Conservation (phyloP, 2,888 invertebrate species). For the Poecilobothrus nobilitatus region DNA sequence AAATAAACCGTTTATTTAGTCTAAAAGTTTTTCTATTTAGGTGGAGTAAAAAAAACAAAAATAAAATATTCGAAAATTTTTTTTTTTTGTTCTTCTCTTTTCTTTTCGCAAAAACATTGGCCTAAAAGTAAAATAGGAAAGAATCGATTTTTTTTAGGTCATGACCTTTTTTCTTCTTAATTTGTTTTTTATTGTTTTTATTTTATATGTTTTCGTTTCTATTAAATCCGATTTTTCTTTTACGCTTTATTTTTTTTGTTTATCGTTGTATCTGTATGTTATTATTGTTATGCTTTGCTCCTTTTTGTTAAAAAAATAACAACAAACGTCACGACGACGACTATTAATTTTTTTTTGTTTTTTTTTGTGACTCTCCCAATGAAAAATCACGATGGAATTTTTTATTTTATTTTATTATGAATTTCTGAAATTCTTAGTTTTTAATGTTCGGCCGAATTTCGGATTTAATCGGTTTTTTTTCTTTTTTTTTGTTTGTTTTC, state of each 20-base stretch:
- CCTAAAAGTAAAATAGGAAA: slow-evolving; percentile 3
- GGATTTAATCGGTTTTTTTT: too few species aligned
- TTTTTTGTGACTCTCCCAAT: neutral
- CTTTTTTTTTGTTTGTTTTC: too few species aligned
- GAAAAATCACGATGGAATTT: too few species aligned
- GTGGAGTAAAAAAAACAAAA: neutral
- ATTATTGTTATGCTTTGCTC: neutral
- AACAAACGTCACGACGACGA: neutral
- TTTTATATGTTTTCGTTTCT: neutral
- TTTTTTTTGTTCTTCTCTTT: neutral
- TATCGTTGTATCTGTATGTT: neutral
- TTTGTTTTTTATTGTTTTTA: neutral
- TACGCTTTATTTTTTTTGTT: neutral
- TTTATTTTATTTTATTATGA: too few species aligned
- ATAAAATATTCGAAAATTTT: neutral
- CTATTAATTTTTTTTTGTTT: neutral
- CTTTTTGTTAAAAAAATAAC: neutral
- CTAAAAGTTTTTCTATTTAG: slow-evolving; percentile 2
- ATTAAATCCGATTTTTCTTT: slow-evolving; percentile 1
- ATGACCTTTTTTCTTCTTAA: neutral
- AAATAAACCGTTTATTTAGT: neutral
- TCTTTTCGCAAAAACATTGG: neutral
- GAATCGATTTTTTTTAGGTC: slow-evolving; percentile 3
- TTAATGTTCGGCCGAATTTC: too few species aligned
- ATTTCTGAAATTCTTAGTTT: too few species aligned